Base-by-base conservation (phyloP, 1,140 invertebrate species). In the Stenopsyche tienmushanensis region DNA sequence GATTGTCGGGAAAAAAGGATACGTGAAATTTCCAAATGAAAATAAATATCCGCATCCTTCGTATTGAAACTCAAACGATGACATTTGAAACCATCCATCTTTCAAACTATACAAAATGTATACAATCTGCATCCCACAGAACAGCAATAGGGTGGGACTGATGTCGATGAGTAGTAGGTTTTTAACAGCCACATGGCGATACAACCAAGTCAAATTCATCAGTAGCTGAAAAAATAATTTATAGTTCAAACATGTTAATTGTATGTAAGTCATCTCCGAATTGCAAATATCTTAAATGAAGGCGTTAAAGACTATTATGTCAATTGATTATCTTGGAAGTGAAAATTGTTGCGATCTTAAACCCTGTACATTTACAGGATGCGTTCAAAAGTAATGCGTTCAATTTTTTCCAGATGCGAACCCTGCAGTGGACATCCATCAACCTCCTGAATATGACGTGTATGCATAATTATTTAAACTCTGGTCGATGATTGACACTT, bases 21-120 rank as follows among this genome's bases (percentile, higher is more conserved):
- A 87, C 5, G 83, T 74, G 13, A 87, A 73, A 72, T 85, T 85
- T 53, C 83, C 83, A 62, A 88, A 77, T n/a, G 78, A 76, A 10
- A 85, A 60, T 80, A 89, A 84, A 57, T 85, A 88, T 10, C 91
- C 91, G 71, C 85, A 84, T 20, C 89, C 88, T 76, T 90, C 89
- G 52, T 86, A 81, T 59, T 84, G 83, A 62, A 89, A 77, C 73
- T 89, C 86, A 75, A 89, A 90, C 1, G 85, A 85, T 0, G 86
- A 85, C 23, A 88, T 71, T 64, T 85, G 76, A 23, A 77, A 75
- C 49, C 83, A 80, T 80, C 92, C 85, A 72, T 85, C 87, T 62
- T 85, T 72, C 0, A 92, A 72, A 15, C 75, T 74, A 72, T 91
- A 87, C 21, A 85, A 70, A 13, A 83, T 73, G 73, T 88, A 90